Evolutionary conservation across 2,797 vertebrate species (phyloP).

Genomic region (Crocidura indochinensis): DNA sequence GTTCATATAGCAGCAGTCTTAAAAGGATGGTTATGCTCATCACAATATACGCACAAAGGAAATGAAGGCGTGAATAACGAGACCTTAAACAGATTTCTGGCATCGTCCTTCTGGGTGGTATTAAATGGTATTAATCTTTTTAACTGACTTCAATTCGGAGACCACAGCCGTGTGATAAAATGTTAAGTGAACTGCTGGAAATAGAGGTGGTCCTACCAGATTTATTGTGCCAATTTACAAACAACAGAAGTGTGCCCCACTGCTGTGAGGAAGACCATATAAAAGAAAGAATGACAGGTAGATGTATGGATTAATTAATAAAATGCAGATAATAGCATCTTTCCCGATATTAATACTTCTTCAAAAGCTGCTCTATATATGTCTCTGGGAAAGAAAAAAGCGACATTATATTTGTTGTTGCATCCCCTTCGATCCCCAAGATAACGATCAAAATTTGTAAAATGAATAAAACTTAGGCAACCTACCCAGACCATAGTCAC

Average conservation of each 20-base stretch:
- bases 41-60: conserved; percentile 71
- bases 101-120: conserved; percentile 76
- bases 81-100: conserved; percentile 80
- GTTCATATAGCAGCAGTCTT: conserved; percentile 82
- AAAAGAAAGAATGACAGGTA: conserved; percentile 77
- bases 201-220: conserved; percentile 62
- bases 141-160: conserved; percentile 81
- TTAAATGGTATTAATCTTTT: conserved; percentile 82
- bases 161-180: conserved; percentile 75
- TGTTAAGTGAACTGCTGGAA: conserved; percentile 73
- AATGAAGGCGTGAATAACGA: conserved; percentile 76
- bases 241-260: neutral
- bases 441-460: conserved; percentile 51
- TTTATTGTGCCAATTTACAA: conserved; percentile 82
- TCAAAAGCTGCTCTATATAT: conserved; percentile 24
- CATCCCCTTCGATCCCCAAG: neutral
- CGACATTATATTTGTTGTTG: neutral
- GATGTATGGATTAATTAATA: conserved; percentile 85
- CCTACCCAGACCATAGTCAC: conserved; percentile 15
- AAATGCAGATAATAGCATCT: conserved; percentile 79
- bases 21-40: conserved; percentile 76
- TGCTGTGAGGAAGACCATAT: conserved; percentile 58
- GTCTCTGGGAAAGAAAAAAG: conserved; percentile 64
- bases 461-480: conserved; percentile 65
- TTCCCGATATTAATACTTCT: conserved; percentile 67